phyloP scores from a whole-genome alignment of 2,888 invertebrate genomes.

The Drosophila infuscata region DNA sequence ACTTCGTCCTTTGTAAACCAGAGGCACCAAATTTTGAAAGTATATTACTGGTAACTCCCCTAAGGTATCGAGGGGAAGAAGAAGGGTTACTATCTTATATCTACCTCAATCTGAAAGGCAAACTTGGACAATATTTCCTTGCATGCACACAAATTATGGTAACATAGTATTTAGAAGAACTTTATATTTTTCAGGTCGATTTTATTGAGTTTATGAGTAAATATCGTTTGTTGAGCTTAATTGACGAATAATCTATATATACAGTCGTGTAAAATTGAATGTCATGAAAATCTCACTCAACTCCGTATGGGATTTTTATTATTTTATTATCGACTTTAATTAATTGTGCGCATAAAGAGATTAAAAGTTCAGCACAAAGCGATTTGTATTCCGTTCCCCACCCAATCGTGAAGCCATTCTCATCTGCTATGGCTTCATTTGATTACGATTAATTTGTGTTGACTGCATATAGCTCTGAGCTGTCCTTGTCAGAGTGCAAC shows the following conservation, averaged over 20 bases:
- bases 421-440: conserved; percentile 41
- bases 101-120: too few species aligned
- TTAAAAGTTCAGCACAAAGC: conserved; percentile 30
- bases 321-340: conserved; percentile 28
- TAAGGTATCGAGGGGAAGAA: too few species aligned
- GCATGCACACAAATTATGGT: too few species aligned
- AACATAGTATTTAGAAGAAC: too few species aligned
- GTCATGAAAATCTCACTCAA: conserved; percentile 7
- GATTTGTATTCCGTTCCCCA: conserved; percentile 10
- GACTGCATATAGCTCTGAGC: conserved; percentile 6
- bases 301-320: conserved; percentile 23
- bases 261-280: conserved; percentile 14
- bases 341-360: conserved; percentile 34
- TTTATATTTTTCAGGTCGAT: too few species aligned
- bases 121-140: too few species aligned
- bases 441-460: conserved; percentile 64
- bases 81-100: too few species aligned
- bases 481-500: conserved; percentile 35
- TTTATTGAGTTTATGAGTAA: not conserved
- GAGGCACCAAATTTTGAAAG: too few species aligned
- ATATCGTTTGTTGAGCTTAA: conserved; percentile 20
- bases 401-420: not conserved
- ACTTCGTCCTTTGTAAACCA: too few species aligned
- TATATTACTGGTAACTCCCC: too few species aligned
- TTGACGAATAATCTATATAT: conserved; percentile 25